A percentile compares a stretch with the other conserved stretches of the same genome.
These are phyloP conservation scores for Fundulus diaphanus DNA, from an alignment of 2,797 vertebrate genomes.

Conservation along the genomic window DNA sequence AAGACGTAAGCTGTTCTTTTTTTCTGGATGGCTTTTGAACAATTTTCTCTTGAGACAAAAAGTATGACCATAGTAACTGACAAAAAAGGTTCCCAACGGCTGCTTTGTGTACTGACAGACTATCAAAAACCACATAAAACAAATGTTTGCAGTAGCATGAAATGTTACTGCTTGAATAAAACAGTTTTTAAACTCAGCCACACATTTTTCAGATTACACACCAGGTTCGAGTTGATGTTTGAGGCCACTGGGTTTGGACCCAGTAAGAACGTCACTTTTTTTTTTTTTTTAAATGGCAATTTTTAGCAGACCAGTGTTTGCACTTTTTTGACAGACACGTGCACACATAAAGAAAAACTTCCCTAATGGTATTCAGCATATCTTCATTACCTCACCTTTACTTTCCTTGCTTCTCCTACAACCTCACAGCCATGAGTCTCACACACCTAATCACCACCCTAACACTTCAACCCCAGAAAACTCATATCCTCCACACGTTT, in stretches of 20 bases:
- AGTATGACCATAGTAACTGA: background rate
- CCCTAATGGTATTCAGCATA: conserved; percentile 44
- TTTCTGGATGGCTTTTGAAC: background rate
- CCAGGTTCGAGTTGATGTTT: conserved; percentile 11
- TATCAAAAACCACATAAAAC: conserved; percentile 41
- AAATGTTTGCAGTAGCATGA: conserved; percentile 26
- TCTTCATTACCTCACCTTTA: conserved; percentile 58
- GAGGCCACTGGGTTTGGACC: conserved; percentile 22
- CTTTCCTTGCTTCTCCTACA: conserved; percentile 49
- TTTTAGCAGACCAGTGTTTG: background rate
- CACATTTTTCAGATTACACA: conserved; percentile 29
- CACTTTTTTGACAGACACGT: background rate
- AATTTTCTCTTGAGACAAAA: background rate
- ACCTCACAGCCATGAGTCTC: conserved; percentile 67
- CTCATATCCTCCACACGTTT: conserved; percentile 77
- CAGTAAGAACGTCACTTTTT: conserved; percentile 31
- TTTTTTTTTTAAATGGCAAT: background rate
- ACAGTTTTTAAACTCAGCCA: conserved; percentile 5
- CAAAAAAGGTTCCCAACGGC: conserved; percentile 11
- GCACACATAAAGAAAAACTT: conserved; percentile 30
- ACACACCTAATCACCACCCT: conserved; percentile 74
- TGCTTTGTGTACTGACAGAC: background rate
- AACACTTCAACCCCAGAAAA: conserved; percentile 69
- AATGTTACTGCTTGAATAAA: conserved; percentile 29
- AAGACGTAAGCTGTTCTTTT: background rate